Evolutionary conservation across 2,797 vertebrate genomes (phyloP).

Genomic region (Myotis myotis): DNA sequence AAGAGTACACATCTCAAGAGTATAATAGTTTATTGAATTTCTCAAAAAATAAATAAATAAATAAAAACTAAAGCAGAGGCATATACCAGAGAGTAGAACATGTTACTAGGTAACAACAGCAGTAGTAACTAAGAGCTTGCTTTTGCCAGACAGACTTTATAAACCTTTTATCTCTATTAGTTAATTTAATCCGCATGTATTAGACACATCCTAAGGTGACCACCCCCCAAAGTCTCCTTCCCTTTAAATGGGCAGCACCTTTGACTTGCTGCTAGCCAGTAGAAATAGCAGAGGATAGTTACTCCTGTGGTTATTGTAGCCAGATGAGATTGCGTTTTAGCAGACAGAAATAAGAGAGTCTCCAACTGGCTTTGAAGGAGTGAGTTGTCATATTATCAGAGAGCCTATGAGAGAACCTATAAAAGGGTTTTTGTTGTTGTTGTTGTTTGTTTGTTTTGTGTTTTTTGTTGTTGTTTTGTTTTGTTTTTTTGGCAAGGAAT

Average conservation of each 20-base stretch:
- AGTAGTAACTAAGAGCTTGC: neutral
- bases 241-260: neutral
- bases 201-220: neutral
- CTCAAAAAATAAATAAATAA: neutral
- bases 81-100: neutral
- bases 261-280: neutral
- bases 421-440: neutral
- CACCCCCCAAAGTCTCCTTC: neutral
- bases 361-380: neutral
- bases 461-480: too few species aligned
- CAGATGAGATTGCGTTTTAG: neutral
- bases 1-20: neutral
- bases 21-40: neutral
- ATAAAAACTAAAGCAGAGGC: neutral
- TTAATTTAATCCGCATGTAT: neutral
- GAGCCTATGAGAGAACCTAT: neutral
- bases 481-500: neutral
- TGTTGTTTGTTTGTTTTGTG: too few species aligned
- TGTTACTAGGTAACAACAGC: neutral
- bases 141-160: neutral
- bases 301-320: neutral
- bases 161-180: neutral
- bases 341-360: neutral
- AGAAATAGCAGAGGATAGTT: neutral
- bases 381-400: neutral